phyloP scores from a whole-genome alignment of 2,888 invertebrate species.

The Colletes collaris region DNA sequence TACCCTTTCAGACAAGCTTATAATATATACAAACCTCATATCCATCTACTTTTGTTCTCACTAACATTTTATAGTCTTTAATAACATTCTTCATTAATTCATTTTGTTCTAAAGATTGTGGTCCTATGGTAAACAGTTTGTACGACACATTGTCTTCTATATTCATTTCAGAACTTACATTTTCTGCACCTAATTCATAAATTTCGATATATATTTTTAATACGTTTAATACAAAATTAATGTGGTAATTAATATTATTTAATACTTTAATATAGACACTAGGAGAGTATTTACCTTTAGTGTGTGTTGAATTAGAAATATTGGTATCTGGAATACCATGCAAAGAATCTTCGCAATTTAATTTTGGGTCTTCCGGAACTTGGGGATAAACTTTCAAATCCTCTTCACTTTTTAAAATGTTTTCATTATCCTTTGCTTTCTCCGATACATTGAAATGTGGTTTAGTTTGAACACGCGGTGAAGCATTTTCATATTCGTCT shows the following conservation, averaged over 20 bases:
- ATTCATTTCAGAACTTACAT: neutral
- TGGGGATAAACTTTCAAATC: neutral
- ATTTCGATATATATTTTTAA: constrained; percentile 12
- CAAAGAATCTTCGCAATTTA: neutral
- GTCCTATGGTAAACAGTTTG: constrained; percentile 68
- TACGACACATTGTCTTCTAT: constrained; percentile 63
- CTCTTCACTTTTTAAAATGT: neutral
- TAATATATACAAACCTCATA: constrained; percentile 61
- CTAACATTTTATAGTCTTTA: constrained; percentile 71
- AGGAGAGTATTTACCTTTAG: constrained; percentile 19
- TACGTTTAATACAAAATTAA: no score
- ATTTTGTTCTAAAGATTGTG: constrained; percentile 57
- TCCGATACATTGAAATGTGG: neutral
- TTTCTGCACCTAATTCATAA: constrained; percentile 13
- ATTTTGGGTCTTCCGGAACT: no score
- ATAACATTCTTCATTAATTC: constrained; percentile 68
- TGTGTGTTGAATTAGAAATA: neutral
- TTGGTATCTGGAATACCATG: neutral
- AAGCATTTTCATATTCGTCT: constrained; percentile 33
- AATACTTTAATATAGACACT: neutral
- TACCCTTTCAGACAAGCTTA: neutral
- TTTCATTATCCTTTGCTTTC: neutral
- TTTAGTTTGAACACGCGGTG: neutral
- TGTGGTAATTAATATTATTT: no score
- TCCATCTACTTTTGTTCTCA: constrained; percentile 72